Base-by-base conservation (phyloP, 2,113 vertebrate genomes). In the Eretmochelys imbricata region DNA sequence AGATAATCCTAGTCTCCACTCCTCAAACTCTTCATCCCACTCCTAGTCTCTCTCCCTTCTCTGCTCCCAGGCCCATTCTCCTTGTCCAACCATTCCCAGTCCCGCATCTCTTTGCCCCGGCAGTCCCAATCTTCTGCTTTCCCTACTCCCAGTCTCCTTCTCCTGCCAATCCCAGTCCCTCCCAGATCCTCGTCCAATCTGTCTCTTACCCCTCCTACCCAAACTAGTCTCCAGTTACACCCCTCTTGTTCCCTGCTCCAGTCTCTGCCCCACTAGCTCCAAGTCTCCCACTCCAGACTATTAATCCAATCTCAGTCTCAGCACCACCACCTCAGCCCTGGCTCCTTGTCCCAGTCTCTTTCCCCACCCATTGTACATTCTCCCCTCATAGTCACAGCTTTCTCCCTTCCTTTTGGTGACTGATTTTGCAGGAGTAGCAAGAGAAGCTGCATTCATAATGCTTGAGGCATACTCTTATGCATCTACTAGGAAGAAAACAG, bases 61-160 rank as follows among this genome's bases (percentile, higher is more conserved):
- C 65, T 20, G 8, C 16, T n/a, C 76, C 14, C 6, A 22, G 0
- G 0, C 27, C 29, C 31, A 35, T 65, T 35, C 29, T 65, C 29
- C 12, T 90, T 76, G 42, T 8, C 76, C 90, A 94, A 35, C 5
- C 59, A 80, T 38, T 55, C 8, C 51, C 38, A 62, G 3, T 46
- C 59, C 59, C 59, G 3, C 16, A 62, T 62, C 4, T 62, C 59
- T 65, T 35, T 65, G 12, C 27, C 31, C 82, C 84, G 85, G 9
- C n/a, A 81, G 11, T 29, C 85, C 46, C 25, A 84, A 55, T 8
- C 84, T 65, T 80, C 75, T 48, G 29, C 48, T 20, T 62, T 38
- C 78, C 49, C 19, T 78, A 69, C 35, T 87, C n/a, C 55, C 4
- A 24, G 5, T 11, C 50, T 51, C 35, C 29, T 88, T 88, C 49